These are phyloP conservation scores for Enteromius viviparus DNA, from an alignment of 2,797 vertebrate species.

Conservation along the genomic window DNA sequence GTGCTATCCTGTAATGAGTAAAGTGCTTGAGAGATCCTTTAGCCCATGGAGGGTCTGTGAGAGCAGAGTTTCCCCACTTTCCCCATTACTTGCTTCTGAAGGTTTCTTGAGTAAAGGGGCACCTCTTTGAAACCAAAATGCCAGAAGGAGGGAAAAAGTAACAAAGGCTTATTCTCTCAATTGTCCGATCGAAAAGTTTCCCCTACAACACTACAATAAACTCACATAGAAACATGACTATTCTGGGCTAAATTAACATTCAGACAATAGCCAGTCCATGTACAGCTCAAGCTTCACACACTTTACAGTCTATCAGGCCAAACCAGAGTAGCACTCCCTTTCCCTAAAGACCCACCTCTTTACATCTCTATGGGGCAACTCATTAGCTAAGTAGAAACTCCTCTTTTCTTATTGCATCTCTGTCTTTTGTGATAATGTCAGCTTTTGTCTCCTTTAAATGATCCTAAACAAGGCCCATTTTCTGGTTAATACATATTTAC, in stretches of 20 bases:
- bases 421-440: constrained; percentile 79
- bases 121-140: constrained; percentile 74
- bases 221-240: constrained; percentile 70
- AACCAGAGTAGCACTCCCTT: constrained; percentile 68
- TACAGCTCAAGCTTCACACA: constrained; percentile 69
- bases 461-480: constrained; percentile 88
- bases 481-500: constrained; percentile 97
- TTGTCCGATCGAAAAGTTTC: constrained; percentile 73
- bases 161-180: constrained; percentile 76
- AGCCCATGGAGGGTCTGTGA: constrained; percentile 68
- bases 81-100: constrained; percentile 57
- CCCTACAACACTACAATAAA: constrained; percentile 70
- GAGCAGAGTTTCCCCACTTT: constrained; percentile 56
- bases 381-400: constrained; percentile 90
- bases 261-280: constrained; percentile 73
- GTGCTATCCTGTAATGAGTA: constrained; percentile 54
- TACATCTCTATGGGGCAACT: constrained; percentile 86
- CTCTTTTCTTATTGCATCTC: constrained; percentile 84
- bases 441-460: constrained; percentile 88
- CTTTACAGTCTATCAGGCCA: constrained; percentile 76
- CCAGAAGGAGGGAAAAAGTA: constrained; percentile 70
- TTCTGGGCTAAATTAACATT: constrained; percentile 73
- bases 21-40: constrained; percentile 61
- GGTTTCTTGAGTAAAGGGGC: constrained; percentile 67
- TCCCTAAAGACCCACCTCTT: constrained; percentile 78